A percentile compares a stretch with the other conserved stretches of the same genome.
These are phyloP conservation scores for Troides helena DNA, from an alignment of 2,888 invertebrate genomes.

Conservation along the genomic window DNA sequence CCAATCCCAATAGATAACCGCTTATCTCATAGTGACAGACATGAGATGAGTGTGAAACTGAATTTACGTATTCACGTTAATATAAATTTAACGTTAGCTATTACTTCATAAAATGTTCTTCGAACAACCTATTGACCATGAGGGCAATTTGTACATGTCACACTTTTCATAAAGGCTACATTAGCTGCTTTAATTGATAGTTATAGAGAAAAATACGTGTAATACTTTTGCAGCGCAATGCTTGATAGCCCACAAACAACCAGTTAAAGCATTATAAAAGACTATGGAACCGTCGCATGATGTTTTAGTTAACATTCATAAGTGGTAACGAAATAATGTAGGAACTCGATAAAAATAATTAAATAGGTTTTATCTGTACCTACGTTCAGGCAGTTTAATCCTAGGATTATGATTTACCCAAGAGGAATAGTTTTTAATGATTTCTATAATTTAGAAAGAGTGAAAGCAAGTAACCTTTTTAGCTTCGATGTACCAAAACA, in stretches of 20 bases:
- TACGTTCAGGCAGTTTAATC: too few relatives aligned
- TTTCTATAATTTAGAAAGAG: constrained; percentile 58
- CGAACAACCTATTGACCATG: neutral
- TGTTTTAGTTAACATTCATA: neutral
- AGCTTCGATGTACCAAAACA: constrained; percentile 48
- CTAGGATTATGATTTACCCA: constrained; percentile 58
- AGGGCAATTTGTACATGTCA: neutral
- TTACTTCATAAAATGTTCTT: neutral
- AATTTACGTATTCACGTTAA: neutral
- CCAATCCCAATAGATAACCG: too few relatives aligned
- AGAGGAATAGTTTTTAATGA: constrained; percentile 56
- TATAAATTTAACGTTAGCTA: neutral
- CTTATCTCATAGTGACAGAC: too few relatives aligned
- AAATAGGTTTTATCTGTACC: too few relatives aligned
- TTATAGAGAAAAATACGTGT: constrained; percentile 35
- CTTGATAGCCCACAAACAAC: constrained; percentile 54
- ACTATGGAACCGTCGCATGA: neutral
- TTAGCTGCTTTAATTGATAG: constrained; percentile 35
- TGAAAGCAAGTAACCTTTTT: constrained; percentile 62
- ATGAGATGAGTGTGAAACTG: too few relatives aligned
- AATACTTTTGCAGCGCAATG: constrained; percentile 49
- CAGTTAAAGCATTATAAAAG: constrained; percentile 59
- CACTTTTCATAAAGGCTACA: constrained; percentile 26
- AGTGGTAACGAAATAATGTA: neutral
- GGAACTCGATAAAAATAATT: neutral